Conservation (phyloP, 1,140 invertebrate species). For the Penaeus indicus region DNA sequence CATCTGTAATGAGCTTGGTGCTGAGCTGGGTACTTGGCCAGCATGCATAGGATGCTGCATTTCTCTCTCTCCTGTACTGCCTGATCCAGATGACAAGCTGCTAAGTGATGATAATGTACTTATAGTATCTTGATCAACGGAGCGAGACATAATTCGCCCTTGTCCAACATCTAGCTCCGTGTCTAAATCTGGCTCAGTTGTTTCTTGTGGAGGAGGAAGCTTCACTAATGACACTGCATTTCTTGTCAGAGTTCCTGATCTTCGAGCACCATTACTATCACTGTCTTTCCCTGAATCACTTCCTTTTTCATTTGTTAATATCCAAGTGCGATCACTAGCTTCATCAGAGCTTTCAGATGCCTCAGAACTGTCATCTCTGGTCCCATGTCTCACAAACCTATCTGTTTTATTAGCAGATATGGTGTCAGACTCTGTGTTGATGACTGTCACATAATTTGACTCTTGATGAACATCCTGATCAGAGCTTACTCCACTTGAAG, state of each 20-base stretch:
- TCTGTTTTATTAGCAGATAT: constrained; percentile 71
- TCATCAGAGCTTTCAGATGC: constrained; percentile 70
- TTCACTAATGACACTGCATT: constrained; percentile 84
- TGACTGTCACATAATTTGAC: constrained; percentile 68
- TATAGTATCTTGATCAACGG: constrained; percentile 61
- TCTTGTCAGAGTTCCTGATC: constrained; percentile 72
- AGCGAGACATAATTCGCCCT: constrained; percentile 37
- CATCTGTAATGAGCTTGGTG: constrained; percentile 42
- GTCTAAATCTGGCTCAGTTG: constrained; percentile 75
- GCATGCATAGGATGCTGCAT: constrained; percentile 38
- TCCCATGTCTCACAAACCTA: constrained; percentile 52
- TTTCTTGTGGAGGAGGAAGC: constrained; percentile 85
- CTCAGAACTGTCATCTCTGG: constrained; percentile 64
- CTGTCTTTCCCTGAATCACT: constrained; percentile 60
- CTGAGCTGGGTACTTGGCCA: constrained; percentile 27
- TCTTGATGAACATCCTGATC: constrained; percentile 80
- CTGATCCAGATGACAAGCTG: constrained; percentile 61
- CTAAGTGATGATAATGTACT: constrained; percentile 62
- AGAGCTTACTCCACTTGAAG: constrained; percentile 86
- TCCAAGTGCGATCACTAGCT: constrained; percentile 70
- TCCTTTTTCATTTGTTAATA: constrained; percentile 67
- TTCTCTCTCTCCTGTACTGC: constrained; percentile 55
- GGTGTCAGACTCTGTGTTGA: constrained; percentile 67
- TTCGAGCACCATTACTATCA: constrained; percentile 55
- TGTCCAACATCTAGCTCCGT: constrained; percentile 73